These are phyloP conservation scores for Phalanger gymnotis DNA, from an alignment of 2,797 vertebrate species.

Conservation along the genomic window DNA sequence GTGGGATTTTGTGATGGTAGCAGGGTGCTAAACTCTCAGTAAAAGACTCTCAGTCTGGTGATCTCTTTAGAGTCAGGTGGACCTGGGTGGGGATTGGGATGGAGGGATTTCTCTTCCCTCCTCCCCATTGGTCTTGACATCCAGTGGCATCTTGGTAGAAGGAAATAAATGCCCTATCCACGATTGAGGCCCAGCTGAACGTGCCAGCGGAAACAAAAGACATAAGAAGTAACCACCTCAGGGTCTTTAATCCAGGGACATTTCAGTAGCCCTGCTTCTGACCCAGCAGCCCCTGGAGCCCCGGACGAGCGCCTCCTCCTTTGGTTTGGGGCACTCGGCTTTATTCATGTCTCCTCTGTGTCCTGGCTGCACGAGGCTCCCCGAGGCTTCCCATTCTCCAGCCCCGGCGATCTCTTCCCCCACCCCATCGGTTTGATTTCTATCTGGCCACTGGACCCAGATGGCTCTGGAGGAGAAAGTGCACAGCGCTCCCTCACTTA, in stretches of 20 bases:
- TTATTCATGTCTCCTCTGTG: neutral
- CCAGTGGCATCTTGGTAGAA: accelerated
- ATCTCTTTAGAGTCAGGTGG: neutral
- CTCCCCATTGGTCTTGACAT: neutral
- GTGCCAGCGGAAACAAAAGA: neutral
- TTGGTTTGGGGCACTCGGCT: too few species aligned
- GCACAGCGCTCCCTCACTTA: too few species aligned
- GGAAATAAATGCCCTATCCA: neutral
- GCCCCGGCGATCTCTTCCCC: too few species aligned
- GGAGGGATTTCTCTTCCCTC: neutral
- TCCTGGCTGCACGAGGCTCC: neutral
- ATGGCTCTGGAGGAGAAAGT: too few species aligned
- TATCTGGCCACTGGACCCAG: too few species aligned
- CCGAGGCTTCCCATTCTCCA: neutral
- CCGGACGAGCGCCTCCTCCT: neutral
- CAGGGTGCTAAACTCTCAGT: neutral
- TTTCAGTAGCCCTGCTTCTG: neutral
- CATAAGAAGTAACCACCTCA: accelerated
- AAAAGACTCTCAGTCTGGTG: neutral
- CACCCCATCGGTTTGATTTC: too few species aligned
- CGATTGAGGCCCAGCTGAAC: neutral
- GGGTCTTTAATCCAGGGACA: neutral
- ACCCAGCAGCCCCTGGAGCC: too few species aligned
- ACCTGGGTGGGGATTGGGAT: neutral
- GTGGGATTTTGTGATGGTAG: neutral